phyloP scores from a whole-genome alignment of 2,888 invertebrate genomes.

The Leucophora obtusa region DNA sequence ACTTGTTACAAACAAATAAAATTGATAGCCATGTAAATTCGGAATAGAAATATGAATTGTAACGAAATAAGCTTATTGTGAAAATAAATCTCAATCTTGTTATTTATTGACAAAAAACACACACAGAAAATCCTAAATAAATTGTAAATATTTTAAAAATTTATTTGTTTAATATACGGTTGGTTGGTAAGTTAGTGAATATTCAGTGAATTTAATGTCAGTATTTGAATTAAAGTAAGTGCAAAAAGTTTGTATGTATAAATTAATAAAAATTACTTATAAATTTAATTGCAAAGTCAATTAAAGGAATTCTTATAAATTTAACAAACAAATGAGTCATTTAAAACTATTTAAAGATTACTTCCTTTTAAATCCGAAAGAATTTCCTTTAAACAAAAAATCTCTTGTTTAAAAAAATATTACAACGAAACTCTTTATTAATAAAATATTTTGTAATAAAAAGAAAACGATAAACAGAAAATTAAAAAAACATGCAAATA shows the following conservation, averaged over 20 bases:
- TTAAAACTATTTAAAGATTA: no score
- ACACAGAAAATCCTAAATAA: slow-evolving; percentile 50
- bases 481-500: neutral
- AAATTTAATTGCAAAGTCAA: no score
- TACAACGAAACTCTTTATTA: neutral
- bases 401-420: no score
- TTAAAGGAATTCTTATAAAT: no score
- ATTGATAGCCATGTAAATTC: slow-evolving; percentile 27
- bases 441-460: neutral
- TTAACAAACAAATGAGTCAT: no score
- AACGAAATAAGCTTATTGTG: slow-evolving; percentile 36
- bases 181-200: no score
- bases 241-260: no score
- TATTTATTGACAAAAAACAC: slow-evolving; percentile 36
- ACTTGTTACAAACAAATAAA: neutral
- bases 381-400: no score
- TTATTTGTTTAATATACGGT: neutral
- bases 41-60: neutral
- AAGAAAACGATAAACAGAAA: neutral
- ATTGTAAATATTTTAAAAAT: slow-evolving; percentile 47
- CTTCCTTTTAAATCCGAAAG: no score
- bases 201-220: no score
- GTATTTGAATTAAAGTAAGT: no score
- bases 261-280: no score
- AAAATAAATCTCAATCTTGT: slow-evolving; percentile 29